Conservation (phyloP, 2,113 vertebrate species). For the Phalacrocorax brasilianus region DNA sequence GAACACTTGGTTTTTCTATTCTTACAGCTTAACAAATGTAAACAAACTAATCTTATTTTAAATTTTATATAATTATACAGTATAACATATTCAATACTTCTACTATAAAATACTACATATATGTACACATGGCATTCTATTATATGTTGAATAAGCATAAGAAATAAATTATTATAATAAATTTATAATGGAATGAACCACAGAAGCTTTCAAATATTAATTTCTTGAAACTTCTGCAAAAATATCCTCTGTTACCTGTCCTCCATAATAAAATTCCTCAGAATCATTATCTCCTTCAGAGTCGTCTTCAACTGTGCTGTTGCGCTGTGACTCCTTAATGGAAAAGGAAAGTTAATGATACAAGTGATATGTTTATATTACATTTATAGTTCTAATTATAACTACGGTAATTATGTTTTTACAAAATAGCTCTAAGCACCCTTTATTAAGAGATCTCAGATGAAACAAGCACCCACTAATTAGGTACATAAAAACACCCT, state of each 20-base stretch:
- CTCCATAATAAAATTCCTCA: constrained; percentile 87
- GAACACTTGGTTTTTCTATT: background rate
- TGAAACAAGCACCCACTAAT: background rate
- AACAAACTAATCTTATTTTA: background rate
- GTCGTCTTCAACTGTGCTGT: constrained; percentile 83
- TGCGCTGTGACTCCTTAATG: constrained; percentile 74
- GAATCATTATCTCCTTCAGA: constrained; percentile 87
- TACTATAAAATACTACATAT: background rate
- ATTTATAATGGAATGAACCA: background rate
- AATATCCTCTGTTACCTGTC: constrained; percentile 74
- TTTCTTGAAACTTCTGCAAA: background rate
- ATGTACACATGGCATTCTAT: background rate
- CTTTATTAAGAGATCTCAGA: background rate
- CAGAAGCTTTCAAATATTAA: background rate
- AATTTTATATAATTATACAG: background rate
- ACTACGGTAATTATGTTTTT: background rate
- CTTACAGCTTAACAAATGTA: background rate
- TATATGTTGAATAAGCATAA: background rate
- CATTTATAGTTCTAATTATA: background rate
- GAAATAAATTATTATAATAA: background rate
- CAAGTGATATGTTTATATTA: background rate
- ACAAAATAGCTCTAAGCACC: background rate
- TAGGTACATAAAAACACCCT: background rate
- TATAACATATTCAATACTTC: background rate
- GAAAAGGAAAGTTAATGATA: background rate